These are phyloP conservation scores for Triops cancriformis DNA, from an alignment of 1,140 invertebrate genomes.

Conservation along the genomic window DNA sequence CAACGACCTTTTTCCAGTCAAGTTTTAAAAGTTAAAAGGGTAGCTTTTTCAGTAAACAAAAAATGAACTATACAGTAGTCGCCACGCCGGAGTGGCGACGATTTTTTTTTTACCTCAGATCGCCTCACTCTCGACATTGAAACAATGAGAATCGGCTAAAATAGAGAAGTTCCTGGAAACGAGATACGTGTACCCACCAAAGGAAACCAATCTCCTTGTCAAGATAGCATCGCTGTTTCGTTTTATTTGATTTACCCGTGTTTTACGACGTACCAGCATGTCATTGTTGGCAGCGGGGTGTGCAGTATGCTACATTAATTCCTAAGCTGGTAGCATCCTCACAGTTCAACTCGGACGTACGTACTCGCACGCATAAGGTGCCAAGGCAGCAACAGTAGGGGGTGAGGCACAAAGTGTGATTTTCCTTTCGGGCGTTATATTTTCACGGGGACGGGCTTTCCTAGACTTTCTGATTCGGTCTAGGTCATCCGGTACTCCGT, in stretches of 20 bases:
- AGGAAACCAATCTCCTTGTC: not conserved
- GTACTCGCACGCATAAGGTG: not conserved
- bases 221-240: not conserved
- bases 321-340: not conserved
- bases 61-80: not conserved
- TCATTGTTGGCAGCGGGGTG: not conserved
- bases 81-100: not conserved
- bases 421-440: too few species aligned
- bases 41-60: slow-evolving; percentile 2
- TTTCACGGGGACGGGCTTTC: too few species aligned
- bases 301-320: not conserved
- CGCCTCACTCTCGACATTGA: not conserved
- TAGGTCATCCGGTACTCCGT: too few species aligned
- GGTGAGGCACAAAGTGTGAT: not conserved
- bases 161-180: not conserved
- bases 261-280: not conserved
- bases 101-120: not conserved
- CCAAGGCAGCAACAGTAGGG: not conserved
- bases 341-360: not conserved
- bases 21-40: not conserved
- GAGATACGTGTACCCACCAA: not conserved
- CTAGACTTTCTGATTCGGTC: too few species aligned
- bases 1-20: not conserved
- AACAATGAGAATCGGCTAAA: not conserved
- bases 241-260: too few species aligned